Evolutionary conservation across 2,888 invertebrate species (phyloP).

Genomic region (Stenotaenia linearis): DNA sequence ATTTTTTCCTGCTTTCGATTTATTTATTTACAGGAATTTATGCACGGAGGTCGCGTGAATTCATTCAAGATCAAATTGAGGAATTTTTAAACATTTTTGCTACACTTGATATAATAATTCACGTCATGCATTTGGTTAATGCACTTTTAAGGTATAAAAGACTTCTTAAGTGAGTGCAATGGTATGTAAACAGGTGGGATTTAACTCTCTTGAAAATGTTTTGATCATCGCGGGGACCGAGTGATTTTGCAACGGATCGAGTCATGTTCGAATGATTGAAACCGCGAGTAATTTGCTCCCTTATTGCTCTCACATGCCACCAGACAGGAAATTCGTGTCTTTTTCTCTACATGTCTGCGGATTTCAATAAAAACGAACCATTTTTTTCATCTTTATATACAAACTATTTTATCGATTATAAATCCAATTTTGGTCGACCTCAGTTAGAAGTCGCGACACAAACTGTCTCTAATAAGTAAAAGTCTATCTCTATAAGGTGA

Average conservation of each 20-base stretch:
- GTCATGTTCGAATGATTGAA: neutral
- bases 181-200: neutral
- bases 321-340: neutral
- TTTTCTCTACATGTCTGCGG: neutral
- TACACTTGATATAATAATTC: neutral
- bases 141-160: neutral
- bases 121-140: neutral
- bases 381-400: neutral
- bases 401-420: neutral
- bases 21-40: neutral
- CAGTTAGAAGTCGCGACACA: no score
- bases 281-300: neutral
- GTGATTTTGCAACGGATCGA: neutral
- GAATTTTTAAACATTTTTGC: no score
- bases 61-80: neutral
- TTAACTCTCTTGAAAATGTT: neutral
- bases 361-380: neutral
- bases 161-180: neutral
- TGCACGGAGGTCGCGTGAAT: neutral
- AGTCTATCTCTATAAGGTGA: no score
- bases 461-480: no score
- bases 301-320: neutral
- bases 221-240: neutral
- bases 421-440: no score
- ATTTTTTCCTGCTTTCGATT: neutral